These are phyloP conservation scores for Prochilodus magdalenae DNA, from an alignment of 2,113 vertebrate species.

Conservation along the genomic window DNA sequence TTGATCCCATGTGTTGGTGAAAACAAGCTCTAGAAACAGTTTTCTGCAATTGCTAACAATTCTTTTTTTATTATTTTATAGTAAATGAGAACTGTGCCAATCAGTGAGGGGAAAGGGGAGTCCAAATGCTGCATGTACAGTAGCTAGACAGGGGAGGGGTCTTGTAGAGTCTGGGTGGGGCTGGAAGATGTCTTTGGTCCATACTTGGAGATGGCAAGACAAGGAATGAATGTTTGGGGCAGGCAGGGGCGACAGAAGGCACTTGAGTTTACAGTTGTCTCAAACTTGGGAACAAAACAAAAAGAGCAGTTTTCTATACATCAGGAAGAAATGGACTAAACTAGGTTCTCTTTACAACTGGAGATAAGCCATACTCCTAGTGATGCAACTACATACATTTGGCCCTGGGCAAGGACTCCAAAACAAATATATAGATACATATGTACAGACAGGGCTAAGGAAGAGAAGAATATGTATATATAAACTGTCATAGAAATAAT, in stretches of 20 bases:
- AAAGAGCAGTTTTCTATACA: constrained; percentile 41
- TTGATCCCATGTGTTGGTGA: no score
- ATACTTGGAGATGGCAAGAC: constrained; percentile 61
- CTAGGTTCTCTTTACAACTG: constrained; percentile 52
- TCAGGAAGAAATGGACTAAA: constrained; percentile 60
- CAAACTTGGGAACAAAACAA: constrained; percentile 49
- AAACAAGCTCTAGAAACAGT: constrained; percentile 9
- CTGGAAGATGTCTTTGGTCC: constrained; percentile 79
- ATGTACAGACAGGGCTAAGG: constrained; percentile 66
- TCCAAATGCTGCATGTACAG: constrained; percentile 54
- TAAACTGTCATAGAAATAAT: constrained; percentile 40
- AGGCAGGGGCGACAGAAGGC: constrained; percentile 75
- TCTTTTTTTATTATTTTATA: constrained; percentile 64
- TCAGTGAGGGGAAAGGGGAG: constrained; percentile 64
- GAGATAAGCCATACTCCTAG: constrained; percentile 59
- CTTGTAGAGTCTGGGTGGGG: constrained; percentile 42
- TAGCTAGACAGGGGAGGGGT: constrained; percentile 32
- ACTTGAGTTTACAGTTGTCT: constrained; percentile 82
- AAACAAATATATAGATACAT: constrained; percentile 71
- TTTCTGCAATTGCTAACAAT: constrained; percentile 63
- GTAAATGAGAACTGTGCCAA: constrained; percentile 81
- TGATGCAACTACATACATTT: constrained; percentile 76
- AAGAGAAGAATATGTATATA: constrained; percentile 13
- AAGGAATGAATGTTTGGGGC: constrained; percentile 40
- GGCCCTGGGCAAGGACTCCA: constrained; percentile 65